Evolutionary conservation across 2,888 invertebrate genomes (phyloP), one percentile per base, ranked within the genome.

Genomic region (Apamea sordens): DNA sequence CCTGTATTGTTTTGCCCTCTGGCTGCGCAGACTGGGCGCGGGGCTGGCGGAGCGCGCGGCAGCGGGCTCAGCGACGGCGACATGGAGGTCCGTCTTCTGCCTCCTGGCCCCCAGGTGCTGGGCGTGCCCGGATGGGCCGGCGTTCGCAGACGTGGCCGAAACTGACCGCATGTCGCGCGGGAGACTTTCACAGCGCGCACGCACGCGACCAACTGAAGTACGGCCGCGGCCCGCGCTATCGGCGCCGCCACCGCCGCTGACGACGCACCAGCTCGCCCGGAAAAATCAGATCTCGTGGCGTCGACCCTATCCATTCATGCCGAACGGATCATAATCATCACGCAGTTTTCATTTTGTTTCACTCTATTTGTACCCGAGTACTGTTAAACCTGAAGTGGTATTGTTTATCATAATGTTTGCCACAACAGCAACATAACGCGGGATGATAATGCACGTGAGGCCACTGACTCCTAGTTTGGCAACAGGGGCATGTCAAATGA

Each of bases 1-100:
- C 97, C 97, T 95, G 96, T 96, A 95, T 94, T 97, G 95, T 94
- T 97, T 94, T 91, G 95, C 93, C 78, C 96, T 93, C 88, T 97
- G 97, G 90, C 96, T 96, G 81, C 97, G 95, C 89, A 98, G 98
- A 91, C 97, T 97, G 86, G 97, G 97, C 21, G 96, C 96, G 18
- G 96, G 97, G 89, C 96, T 96, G 85, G 92, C 92, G 56, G 96
- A 95, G 79, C 96, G 94, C 32, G 91, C 93, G 80, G 93, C 90
- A 24, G 93, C 89, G 71, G 96, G 95, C 81, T 96, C 97, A 3
- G 96, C 95, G 77, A 97, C 97, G 4, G 96, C 95, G 80, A 97
- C 96, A 88, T 96, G 97, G 28, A 96, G 94, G 93, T 97, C 97
- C 28, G 97, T 97, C 93, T 97, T 96, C 95, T 98, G 93, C 95